Conservation (phyloP, 2,888 invertebrate genomes). For the Folsomia manolachei region DNA sequence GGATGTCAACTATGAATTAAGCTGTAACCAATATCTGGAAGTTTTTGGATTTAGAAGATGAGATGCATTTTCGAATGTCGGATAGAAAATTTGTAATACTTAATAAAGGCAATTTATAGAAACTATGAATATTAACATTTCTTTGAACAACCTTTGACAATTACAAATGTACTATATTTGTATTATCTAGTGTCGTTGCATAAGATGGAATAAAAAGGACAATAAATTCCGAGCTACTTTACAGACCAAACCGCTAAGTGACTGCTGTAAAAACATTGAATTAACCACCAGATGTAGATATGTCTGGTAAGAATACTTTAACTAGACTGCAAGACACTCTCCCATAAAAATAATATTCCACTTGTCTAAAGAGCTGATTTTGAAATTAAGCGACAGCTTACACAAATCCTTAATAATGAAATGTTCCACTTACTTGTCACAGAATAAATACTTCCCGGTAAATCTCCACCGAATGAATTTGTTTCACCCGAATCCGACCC, state of each 20-base stretch:
- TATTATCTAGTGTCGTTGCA: too few relatives aligned
- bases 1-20: too few relatives aligned
- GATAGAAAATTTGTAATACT: too few relatives aligned
- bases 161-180: too few relatives aligned
- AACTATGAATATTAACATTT: too few relatives aligned
- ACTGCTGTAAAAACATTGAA: neutral
- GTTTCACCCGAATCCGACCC: conserved; percentile 40
- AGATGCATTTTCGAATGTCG: too few relatives aligned
- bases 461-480: conserved; percentile 24
- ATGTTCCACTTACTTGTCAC: conserved; percentile 19
- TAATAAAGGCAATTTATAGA: too few relatives aligned
- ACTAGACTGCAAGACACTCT: neutral
- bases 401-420: neutral
- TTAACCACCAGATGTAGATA: neutral
- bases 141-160: too few relatives aligned
- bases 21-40: neutral
- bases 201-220: too few relatives aligned
- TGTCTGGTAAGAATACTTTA: neutral
- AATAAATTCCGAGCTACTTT: too few relatives aligned
- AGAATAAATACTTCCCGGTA: conserved; percentile 23
- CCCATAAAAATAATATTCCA: neutral
- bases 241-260: neutral
- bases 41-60: too few relatives aligned
- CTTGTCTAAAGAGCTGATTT: neutral
- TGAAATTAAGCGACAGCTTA: too few relatives aligned